Evolutionary conservation across 2,888 invertebrate species (phyloP).

Genomic region (Zootermopsis nevadensis): DNA sequence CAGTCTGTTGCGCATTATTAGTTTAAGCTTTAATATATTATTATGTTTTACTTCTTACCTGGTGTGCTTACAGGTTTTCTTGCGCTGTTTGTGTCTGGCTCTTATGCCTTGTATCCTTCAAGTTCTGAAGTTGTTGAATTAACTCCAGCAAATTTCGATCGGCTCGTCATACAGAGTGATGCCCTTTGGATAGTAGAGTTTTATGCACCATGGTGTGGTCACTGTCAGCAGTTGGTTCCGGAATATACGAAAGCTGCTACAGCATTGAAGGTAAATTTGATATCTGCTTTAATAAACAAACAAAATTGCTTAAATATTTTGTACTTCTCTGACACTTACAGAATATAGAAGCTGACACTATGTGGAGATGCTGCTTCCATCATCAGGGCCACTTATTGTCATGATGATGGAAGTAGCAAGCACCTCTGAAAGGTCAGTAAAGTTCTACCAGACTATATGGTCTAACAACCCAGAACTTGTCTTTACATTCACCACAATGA

Average conservation of each 20-base stretch:
- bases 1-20: neutral
- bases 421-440: no score
- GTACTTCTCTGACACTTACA: no score
- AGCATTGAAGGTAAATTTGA: slow-evolving; percentile 80
- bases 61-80: neutral
- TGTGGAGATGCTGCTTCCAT: no score
- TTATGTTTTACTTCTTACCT: neutral
- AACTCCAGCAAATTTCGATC: slow-evolving; percentile 89
- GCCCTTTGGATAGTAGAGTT: slow-evolving; percentile 96
- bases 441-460: no score
- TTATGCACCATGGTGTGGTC: slow-evolving; percentile 97
- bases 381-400: no score
- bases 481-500: no score
- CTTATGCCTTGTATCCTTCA: slow-evolving; percentile 56
- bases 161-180: slow-evolving; percentile 83
- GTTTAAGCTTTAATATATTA: neutral
- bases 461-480: no score
- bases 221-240: slow-evolving; percentile 89
- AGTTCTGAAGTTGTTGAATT: slow-evolving; percentile 84
- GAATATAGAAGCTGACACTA: no score
- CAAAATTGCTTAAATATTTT: no score
- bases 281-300: no score
- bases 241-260: slow-evolving; percentile 95
- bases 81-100: neutral
- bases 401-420: no score